phyloP scores from a whole-genome alignment of 2,797 vertebrate genomes.

The Falco peregrinus region DNA sequence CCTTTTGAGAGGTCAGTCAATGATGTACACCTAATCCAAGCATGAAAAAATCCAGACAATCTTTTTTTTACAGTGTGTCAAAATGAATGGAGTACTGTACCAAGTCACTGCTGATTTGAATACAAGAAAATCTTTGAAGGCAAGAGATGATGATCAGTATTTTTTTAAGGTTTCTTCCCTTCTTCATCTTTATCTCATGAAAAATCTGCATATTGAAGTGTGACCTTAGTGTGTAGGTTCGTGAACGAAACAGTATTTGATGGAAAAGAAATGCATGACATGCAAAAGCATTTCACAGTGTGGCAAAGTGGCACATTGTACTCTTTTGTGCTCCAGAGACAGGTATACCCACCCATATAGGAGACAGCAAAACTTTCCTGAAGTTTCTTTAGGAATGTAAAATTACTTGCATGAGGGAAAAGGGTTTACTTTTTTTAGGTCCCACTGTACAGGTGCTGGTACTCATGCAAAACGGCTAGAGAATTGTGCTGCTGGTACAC shows the following conservation, averaged over 20 bases:
- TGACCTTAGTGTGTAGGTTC: background rate
- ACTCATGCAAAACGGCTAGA: background rate
- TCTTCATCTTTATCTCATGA: background rate
- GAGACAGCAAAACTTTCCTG: background rate
- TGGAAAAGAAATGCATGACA: too few relatives aligned
- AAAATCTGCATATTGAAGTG: background rate
- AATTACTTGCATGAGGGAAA: background rate
- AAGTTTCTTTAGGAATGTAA: background rate
- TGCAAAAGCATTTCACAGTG: background rate
- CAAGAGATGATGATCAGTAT: background rate
- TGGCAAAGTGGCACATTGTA: fast-evolving
- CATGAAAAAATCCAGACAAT: background rate
- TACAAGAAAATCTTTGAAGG: background rate
- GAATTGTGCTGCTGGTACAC: background rate
- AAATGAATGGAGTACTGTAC: background rate
- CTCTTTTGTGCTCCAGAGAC: background rate
- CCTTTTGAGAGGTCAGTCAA: background rate
- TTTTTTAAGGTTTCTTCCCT: background rate
- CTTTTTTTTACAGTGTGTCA: background rate
- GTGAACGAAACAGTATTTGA: background rate
- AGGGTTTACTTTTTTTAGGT: background rate
- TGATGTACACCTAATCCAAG: background rate
- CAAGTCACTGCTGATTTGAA: background rate
- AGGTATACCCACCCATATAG: background rate
- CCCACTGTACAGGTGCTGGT: background rate